phyloP scores from a whole-genome alignment of 2,888 invertebrate species.

The Drosophila suboccidentalis region DNA sequence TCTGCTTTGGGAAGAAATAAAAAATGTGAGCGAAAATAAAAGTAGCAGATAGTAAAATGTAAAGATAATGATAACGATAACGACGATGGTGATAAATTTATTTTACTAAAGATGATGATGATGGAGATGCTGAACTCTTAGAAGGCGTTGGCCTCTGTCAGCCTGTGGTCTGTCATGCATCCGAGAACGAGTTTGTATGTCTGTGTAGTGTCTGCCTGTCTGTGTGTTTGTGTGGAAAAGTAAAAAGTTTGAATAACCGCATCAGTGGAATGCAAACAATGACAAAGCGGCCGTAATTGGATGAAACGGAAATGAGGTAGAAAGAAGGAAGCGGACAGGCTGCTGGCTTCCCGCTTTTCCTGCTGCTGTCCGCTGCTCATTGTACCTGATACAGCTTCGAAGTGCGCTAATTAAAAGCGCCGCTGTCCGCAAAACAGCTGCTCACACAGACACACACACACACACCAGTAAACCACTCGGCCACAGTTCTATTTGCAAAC shows the following conservation, averaged over 20 bases:
- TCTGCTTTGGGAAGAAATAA: too few relatives aligned
- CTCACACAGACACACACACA: constrained; percentile 23
- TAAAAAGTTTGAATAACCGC: constrained; percentile 47
- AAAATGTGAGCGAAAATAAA: constrained; percentile 17
- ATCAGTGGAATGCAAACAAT: constrained; percentile 56
- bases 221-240: constrained; percentile 19
- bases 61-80: constrained; percentile 9
- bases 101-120: constrained; percentile 3
- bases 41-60: constrained; percentile 14
- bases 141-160: constrained; percentile 24
- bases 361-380: constrained; percentile 17
- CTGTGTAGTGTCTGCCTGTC: background rate
- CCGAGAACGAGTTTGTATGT: constrained; percentile 1
- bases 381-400: constrained; percentile 53
- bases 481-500: constrained; percentile 49
- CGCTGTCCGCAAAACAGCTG: constrained; percentile 47
- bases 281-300: constrained; percentile 65
- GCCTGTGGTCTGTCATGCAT: constrained; percentile 5
- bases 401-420: constrained; percentile 69
- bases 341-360: constrained; percentile 4
- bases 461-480: background rate
- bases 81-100: constrained; percentile 4
- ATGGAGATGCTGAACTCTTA: constrained; percentile 13
- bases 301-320: constrained; percentile 65
- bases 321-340: constrained; percentile 48